These are phyloP conservation scores for Lasioglossum pauxillum DNA, from an alignment of 2,888 invertebrate genomes.

Conservation along the genomic window DNA sequence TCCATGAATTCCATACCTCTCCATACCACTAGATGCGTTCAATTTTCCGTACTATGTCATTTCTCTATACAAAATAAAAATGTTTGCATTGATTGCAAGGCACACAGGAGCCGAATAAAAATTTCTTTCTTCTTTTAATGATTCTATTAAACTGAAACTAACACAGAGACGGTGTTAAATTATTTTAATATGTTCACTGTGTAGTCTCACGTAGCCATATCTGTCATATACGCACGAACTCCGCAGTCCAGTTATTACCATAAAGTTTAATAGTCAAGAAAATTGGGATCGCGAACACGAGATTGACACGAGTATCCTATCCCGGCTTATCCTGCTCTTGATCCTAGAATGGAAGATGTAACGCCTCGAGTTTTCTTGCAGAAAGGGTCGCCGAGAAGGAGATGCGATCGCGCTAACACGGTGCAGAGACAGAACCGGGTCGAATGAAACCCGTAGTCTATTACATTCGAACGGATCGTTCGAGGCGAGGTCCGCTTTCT, in stretches of 20 bases:
- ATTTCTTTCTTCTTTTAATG: too few species aligned
- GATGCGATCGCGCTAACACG: background rate
- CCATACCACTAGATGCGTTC: too few species aligned
- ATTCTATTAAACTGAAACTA: too few species aligned
- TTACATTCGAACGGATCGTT: slow-evolving; percentile 30
- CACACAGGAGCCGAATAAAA: too few species aligned
- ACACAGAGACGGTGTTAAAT: too few species aligned
- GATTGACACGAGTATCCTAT: background rate
- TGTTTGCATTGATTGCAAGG: too few species aligned
- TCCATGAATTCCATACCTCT: too few species aligned
- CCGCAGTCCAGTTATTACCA: background rate
- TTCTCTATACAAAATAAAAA: too few species aligned
- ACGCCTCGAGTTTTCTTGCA: background rate
- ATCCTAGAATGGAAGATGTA: background rate
- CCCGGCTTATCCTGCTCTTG: background rate
- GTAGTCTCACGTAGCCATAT: too few species aligned
- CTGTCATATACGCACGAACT: too few species aligned
- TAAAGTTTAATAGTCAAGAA: background rate
- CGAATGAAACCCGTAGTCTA: slow-evolving; percentile 10
- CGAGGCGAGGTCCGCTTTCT: slow-evolving; percentile 3
- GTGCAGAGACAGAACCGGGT: background rate
- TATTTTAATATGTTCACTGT: too few species aligned
- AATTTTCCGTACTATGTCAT: too few species aligned
- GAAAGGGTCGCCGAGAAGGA: background rate
- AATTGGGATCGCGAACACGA: background rate